Percentiles rank a stretch among this genome's conserved stretches.
These are phyloP conservation scores for Morpho achilles DNA, from an alignment of 2,888 invertebrate genomes.

Conservation along the genomic window DNA sequence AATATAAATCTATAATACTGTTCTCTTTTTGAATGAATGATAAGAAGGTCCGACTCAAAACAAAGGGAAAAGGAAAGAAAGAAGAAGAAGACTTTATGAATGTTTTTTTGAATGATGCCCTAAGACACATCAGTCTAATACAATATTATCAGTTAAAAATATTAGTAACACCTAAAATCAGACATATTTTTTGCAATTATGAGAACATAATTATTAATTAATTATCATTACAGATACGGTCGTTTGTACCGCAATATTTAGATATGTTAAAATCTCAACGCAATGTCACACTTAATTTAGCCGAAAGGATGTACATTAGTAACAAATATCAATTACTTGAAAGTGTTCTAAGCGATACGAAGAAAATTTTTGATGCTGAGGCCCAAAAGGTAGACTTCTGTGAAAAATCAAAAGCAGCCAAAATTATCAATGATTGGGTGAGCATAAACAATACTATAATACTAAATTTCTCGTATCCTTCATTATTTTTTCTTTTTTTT, in stretches of 20 bases:
- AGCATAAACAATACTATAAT: neutral
- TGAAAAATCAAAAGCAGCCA: constrained; percentile 22
- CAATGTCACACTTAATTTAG: constrained; percentile 28
- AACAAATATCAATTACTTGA: constrained; percentile 24
- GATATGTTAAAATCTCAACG: constrained; percentile 22
- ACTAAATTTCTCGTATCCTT: too few species aligned
- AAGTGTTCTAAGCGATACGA: constrained; percentile 24
- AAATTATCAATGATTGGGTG: constrained; percentile 33
- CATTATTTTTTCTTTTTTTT: too few species aligned
- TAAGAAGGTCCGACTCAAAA: too few species aligned
- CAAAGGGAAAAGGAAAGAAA: too few species aligned
- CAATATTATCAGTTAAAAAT: too few species aligned
- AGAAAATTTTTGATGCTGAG: constrained; percentile 25
- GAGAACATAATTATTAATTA: neutral
- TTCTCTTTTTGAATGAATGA: too few species aligned
- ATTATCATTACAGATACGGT: constrained; percentile 25
- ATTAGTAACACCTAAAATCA: too few species aligned
- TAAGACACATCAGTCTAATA: too few species aligned
- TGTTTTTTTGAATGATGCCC: too few species aligned
- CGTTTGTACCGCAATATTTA: constrained; percentile 24
- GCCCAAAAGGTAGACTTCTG: constrained; percentile 33
- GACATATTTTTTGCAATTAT: too few species aligned
- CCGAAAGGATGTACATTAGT: constrained; percentile 27
- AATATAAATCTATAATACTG: too few species aligned
- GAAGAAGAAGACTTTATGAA: too few species aligned